Evolutionary conservation across 2,888 invertebrate species (phyloP).

Genomic region (Caprella mutica): DNA sequence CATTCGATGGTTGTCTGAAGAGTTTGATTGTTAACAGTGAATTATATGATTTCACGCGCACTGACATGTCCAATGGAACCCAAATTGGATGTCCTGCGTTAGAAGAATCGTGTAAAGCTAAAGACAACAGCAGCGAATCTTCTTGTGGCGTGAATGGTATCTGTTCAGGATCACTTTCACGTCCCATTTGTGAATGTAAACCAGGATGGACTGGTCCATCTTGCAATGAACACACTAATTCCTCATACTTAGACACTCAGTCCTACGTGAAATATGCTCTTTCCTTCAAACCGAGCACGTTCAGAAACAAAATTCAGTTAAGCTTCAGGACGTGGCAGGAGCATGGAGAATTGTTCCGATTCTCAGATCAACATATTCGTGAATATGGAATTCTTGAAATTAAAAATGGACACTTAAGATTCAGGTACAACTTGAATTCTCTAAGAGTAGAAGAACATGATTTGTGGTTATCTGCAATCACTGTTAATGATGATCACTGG

Average conservation of each 20-base stretch:
- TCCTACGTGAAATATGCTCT: slow-evolving; percentile 94
- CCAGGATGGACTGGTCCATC: slow-evolving; percentile 73
- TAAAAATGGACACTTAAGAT: slow-evolving; percentile 30
- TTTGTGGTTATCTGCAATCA: slow-evolving; percentile 76
- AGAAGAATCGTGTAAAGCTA: slow-evolving; percentile 72
- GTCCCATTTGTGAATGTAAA: slow-evolving; percentile 74
- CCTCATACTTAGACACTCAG: slow-evolving; percentile 82
- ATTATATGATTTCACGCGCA: slow-evolving; percentile 85
- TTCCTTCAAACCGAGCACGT: slow-evolving; percentile 83
- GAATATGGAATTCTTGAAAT: slow-evolving; percentile 74
- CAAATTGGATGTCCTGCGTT: slow-evolving; percentile 84
- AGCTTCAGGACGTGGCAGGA: slow-evolving; percentile 86
- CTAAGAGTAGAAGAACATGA: slow-evolving; percentile 78
- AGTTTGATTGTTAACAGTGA: slow-evolving; percentile 90
- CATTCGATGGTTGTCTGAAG: slow-evolving; percentile 91
- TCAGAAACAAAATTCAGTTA: slow-evolving; percentile 82
- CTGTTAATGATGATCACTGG: slow-evolving; percentile 93
- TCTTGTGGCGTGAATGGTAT: slow-evolving; percentile 83
- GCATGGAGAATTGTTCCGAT: slow-evolving; percentile 83
- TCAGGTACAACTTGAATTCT: slow-evolving; percentile 72
- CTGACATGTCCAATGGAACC: slow-evolving; percentile 69
- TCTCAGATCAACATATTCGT: slow-evolving; percentile 84
- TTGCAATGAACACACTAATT: slow-evolving; percentile 71
- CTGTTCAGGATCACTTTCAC: slow-evolving; percentile 70
- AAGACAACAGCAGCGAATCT: slow-evolving; percentile 60